phyloP scores from a whole-genome alignment of 2,113 vertebrate species.

The Ochotona princeps region DNA sequence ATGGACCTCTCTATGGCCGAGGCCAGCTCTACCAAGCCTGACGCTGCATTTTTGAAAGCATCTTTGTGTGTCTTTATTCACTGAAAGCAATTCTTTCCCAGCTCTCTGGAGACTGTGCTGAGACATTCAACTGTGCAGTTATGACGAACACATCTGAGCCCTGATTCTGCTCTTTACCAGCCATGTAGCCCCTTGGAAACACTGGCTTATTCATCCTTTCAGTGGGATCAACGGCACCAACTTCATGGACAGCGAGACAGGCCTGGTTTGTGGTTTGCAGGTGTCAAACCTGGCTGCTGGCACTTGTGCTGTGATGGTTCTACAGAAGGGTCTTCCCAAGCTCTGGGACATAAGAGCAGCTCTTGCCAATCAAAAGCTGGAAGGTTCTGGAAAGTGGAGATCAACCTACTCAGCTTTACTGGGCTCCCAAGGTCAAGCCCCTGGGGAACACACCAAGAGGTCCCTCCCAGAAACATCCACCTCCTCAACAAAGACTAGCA shows the following conservation, averaged over 20 bases:
- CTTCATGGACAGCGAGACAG: not conserved
- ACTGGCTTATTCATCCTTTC: not conserved
- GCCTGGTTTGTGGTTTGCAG: not conserved
- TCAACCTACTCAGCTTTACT: not conserved
- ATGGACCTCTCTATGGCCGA: not conserved
- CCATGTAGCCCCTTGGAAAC: not conserved
- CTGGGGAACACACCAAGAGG: not conserved
- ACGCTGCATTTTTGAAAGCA: not conserved
- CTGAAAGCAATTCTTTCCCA: not conserved
- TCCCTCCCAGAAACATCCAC: rapidly evolving
- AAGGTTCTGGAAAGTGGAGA: not conserved
- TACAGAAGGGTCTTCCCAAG: not conserved
- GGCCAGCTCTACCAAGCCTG: not conserved
- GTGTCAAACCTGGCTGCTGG: not conserved
- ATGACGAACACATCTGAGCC: not conserved
- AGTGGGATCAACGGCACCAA: not conserved
- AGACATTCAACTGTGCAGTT: not conserved
- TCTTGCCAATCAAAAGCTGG: not conserved
- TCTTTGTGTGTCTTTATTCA: not conserved
- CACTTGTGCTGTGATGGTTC: not conserved
- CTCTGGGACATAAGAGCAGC: not conserved
- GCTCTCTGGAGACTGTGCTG: not conserved
- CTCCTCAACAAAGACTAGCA: not conserved
- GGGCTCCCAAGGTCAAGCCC: not conserved
- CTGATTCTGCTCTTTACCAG: not conserved